Conservation (phyloP, 92 coral and sea anemone genomes). For the Heteractis magnifica region DNA sequence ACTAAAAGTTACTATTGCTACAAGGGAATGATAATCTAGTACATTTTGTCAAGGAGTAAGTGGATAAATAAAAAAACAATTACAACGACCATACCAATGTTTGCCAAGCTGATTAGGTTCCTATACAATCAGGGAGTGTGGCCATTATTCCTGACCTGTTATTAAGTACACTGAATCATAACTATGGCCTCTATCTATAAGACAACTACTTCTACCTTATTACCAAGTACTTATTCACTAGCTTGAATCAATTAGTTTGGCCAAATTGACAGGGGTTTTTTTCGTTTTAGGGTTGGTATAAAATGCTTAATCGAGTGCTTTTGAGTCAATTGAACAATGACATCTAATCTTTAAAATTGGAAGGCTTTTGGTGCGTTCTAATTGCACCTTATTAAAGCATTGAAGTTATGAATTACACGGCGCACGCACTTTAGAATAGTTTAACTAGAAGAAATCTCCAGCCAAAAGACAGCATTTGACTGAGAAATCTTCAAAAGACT, state of each 20-base stretch:
- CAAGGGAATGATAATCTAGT: not conserved
- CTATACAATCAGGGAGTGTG: slow-evolving; percentile 13
- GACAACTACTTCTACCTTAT: not conserved
- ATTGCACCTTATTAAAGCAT: slow-evolving; percentile 15
- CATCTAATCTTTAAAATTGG: slow-evolving; percentile 1
- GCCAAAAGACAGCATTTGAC: not conserved
- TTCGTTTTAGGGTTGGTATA: not conserved
- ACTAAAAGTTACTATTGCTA: not conserved
- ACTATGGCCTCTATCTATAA: not conserved
- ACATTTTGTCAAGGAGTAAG: not conserved
- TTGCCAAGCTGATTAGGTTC: slow-evolving; percentile 18
- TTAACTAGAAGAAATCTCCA: too few relatives aligned
- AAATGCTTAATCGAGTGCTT: not conserved
- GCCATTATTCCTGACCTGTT: slow-evolving; percentile 9
- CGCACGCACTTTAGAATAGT: not conserved
- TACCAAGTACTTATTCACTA: not conserved
- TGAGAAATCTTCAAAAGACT: not conserved
- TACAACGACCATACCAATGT: slow-evolving; percentile 21
- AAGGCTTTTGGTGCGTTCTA: slow-evolving; percentile 19
- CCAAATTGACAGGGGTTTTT: not conserved
- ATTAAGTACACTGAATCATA: not conserved
- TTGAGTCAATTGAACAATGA: slow-evolving; percentile 9
- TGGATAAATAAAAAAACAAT: slow-evolving; percentile 23
- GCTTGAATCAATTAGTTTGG: not conserved
- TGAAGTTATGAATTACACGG: not conserved